These are phyloP conservation scores for Patagioenas fasciata DNA, from an alignment of 2,113 vertebrate genomes.

Conservation along the genomic window DNA sequence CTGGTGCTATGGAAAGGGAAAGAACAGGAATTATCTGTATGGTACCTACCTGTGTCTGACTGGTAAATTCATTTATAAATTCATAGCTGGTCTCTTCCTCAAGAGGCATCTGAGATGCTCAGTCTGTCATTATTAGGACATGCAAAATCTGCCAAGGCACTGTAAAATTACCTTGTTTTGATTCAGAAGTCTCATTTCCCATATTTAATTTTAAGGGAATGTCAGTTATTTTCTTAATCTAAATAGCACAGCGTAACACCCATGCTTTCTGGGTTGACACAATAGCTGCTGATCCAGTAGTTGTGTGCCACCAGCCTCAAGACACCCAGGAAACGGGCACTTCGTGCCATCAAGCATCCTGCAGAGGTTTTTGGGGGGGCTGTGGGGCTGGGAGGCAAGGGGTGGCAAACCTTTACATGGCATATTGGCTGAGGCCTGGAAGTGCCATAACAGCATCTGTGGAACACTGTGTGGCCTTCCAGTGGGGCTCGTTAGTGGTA, in stretches of 20 bases:
- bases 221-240: background rate
- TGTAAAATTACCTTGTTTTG: background rate
- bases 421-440: background rate
- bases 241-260: background rate
- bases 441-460: background rate
- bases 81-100: background rate
- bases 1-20: background rate
- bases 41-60: background rate
- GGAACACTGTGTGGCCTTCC: background rate
- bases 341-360: background rate
- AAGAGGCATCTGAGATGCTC: background rate
- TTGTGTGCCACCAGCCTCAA: fast-evolving
- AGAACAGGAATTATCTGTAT: background rate
- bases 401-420: background rate
- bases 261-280: background rate
- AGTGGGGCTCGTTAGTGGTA: background rate
- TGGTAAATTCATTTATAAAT: background rate
- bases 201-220: background rate
- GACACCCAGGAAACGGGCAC: fast-evolving
- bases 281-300: background rate
- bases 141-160: background rate
- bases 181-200: background rate
- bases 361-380: background rate
- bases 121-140: background rate
- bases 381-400: fast-evolving